Percentiles rank a stretch among this genome's conserved stretches.
phyloP scores from a whole-genome alignment of 2,113 vertebrate species.

The Microtus pennsylvanicus region DNA sequence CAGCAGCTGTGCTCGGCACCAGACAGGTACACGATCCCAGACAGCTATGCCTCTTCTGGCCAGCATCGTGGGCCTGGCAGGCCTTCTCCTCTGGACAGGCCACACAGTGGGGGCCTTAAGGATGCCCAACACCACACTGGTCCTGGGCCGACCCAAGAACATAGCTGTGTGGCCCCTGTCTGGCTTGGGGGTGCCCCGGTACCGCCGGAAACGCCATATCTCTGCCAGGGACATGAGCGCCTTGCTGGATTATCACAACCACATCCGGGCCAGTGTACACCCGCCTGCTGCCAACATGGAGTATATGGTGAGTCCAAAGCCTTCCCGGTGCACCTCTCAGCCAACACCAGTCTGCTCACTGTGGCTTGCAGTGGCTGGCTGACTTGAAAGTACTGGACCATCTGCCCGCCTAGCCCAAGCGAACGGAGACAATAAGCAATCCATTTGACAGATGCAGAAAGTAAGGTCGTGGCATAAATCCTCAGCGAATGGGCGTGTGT shows the following conservation, averaged over 20 bases:
- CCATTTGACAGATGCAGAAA: not conserved
- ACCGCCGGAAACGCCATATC: slow-evolving; percentile 86
- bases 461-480: not conserved
- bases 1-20: not conserved
- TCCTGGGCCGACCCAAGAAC: slow-evolving; percentile 35
- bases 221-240: slow-evolving; percentile 87
- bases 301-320: slow-evolving; percentile 90
- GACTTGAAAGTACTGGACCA: not conserved
- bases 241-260: slow-evolving; percentile 94
- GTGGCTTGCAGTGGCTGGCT: not conserved
- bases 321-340: not conserved
- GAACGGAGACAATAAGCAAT: not conserved
- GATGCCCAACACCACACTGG: slow-evolving; percentile 82
- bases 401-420: not conserved
- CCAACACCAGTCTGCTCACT: not conserved
- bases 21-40: not conserved
- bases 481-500: not conserved
- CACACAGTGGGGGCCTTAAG: slow-evolving; percentile 77
- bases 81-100: slow-evolving; percentile 87
- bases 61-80: slow-evolving; percentile 85
- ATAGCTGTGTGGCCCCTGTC: not conserved
- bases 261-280: slow-evolving; percentile 90
- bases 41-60: slow-evolving; percentile 84
- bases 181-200: slow-evolving; percentile 71
- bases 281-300: slow-evolving; percentile 95